These are phyloP conservation scores for Apolygus lucorum DNA, from an alignment of 1,140 invertebrate species.

Conservation along the genomic window DNA sequence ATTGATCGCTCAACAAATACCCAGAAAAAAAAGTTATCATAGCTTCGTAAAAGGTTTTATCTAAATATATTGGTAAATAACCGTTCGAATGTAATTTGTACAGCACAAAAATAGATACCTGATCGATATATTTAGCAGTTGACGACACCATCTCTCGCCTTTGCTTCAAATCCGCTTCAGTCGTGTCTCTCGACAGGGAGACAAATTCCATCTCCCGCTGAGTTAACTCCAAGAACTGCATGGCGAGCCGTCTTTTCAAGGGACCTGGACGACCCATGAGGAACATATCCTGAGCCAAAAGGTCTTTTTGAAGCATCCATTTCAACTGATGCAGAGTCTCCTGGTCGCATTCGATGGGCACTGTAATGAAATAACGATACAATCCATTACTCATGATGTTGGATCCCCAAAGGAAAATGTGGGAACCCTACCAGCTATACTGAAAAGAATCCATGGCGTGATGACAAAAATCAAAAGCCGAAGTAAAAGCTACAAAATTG, in stretches of 20 bases:
- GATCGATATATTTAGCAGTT: conserved; percentile 87
- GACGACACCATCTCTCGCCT: conserved; percentile 80
- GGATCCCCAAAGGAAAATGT: not conserved
- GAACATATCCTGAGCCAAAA: conserved; percentile 90
- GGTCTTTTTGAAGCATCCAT: conserved; percentile 94
- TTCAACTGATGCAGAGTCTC: conserved; percentile 68
- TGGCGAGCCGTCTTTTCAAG: conserved; percentile 62
- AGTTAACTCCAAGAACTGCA: conserved; percentile 82
- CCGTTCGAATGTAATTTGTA: too few relatives aligned
- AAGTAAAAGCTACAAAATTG: too few relatives aligned
- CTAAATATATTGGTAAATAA: too few relatives aligned
- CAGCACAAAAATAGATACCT: too few relatives aligned
- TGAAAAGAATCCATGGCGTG: not conserved
- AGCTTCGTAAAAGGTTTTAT: too few relatives aligned
- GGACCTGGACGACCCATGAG: conserved; percentile 83
- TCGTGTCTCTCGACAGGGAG: conserved; percentile 87
- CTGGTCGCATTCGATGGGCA: conserved; percentile 52
- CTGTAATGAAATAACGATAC: conserved; percentile 36
- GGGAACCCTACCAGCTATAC: not conserved
- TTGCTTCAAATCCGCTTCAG: conserved; percentile 94
- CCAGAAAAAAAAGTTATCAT: too few relatives aligned
- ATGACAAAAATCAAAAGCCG: too few relatives aligned
- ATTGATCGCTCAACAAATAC: too few relatives aligned
- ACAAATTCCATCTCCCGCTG: conserved; percentile 88
- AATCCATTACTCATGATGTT: not conserved